These are phyloP conservation scores for Scaptomyza graminum DNA, from an alignment of 1,140 invertebrate species.

Conservation along the genomic window DNA sequence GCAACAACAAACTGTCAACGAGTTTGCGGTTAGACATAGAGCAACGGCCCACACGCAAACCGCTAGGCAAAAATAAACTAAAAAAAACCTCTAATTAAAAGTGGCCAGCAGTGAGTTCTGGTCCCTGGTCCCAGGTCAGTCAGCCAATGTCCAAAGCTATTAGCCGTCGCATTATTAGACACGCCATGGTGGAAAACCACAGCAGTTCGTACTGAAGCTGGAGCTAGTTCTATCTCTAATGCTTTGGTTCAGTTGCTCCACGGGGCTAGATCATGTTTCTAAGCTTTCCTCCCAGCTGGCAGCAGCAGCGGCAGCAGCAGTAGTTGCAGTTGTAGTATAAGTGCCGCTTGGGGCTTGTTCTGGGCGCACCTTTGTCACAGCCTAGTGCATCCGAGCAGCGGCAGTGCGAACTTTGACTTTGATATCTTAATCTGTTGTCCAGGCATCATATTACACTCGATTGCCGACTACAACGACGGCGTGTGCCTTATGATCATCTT, in stretches of 20 bases:
- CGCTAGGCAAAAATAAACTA: conserved; percentile 45
- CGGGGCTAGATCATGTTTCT: conserved; percentile 61
- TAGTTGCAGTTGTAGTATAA: conserved; percentile 43
- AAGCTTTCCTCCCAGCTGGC: conserved; percentile 21
- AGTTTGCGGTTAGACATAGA: conserved; percentile 55
- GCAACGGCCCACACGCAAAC: conserved; percentile 74
- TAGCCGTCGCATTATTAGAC: conserved; percentile 75
- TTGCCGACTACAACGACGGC: conserved; percentile 45
- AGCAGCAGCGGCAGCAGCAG: background rate
- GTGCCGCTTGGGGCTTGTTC: conserved; percentile 50
- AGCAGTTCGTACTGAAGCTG: conserved; percentile 31
- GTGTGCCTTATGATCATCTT: conserved; percentile 66
- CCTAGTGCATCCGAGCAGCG: conserved; percentile 62
- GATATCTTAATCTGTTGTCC: conserved; percentile 72
- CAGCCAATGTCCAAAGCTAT: conserved; percentile 74
- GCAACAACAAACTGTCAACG: conserved; percentile 74
- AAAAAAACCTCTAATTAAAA: conserved; percentile 70
- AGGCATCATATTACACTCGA: conserved; percentile 66
- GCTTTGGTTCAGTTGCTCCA: conserved; percentile 28
- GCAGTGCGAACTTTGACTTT: conserved; percentile 76
- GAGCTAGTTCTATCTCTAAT: conserved; percentile 65
- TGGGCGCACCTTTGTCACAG: conserved; percentile 68
- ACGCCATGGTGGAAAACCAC: conserved; percentile 67
- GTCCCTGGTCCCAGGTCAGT: conserved; percentile 29
- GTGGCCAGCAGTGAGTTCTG: conserved; percentile 27